phyloP scores from a whole-genome alignment of 92 coral and sea anemone genomes.

The Parazoanthus atlanticus region DNA sequence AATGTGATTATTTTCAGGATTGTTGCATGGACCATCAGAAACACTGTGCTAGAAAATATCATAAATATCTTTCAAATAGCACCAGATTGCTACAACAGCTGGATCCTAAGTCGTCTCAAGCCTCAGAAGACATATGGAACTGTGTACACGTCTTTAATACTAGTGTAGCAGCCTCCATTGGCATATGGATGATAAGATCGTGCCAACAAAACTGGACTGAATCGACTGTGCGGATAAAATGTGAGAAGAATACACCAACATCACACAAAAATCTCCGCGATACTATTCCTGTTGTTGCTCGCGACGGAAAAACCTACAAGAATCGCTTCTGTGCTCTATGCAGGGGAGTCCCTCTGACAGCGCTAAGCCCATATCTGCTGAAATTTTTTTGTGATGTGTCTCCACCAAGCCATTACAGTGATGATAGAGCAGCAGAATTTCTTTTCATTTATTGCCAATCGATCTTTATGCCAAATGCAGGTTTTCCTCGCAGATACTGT shows the following conservation, averaged over 20 bases:
- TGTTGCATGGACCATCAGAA: neutral
- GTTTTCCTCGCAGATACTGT: constrained; percentile 7
- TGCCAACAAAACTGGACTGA: constrained; percentile 34
- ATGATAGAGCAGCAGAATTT: neutral
- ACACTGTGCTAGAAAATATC: neutral
- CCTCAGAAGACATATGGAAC: neutral
- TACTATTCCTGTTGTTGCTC: constrained; percentile 36
- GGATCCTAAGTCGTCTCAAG: neutral
- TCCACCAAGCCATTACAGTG: constrained; percentile 30
- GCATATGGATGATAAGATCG: constrained; percentile 36
- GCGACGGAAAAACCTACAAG: constrained; percentile 30
- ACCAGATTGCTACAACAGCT: neutral
- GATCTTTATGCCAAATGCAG: neutral
- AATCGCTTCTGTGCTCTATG: constrained; percentile 45
- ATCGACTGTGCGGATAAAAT: neutral
- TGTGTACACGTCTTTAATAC: neutral
- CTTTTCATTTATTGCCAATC: constrained; percentile 15
- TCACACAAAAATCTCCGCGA: constrained; percentile 19
- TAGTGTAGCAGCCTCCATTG: neutral
- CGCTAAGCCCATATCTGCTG: neutral
- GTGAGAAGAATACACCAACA: neutral
- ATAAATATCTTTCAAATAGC: neutral
- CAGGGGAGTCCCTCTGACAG: constrained; percentile 9
- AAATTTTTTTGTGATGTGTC: constrained; percentile 19
- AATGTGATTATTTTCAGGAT: constrained; percentile 7